These are phyloP conservation scores for Oceanodroma tethys DNA, from an alignment of 2,113 vertebrate species.

Conservation along the genomic window DNA sequence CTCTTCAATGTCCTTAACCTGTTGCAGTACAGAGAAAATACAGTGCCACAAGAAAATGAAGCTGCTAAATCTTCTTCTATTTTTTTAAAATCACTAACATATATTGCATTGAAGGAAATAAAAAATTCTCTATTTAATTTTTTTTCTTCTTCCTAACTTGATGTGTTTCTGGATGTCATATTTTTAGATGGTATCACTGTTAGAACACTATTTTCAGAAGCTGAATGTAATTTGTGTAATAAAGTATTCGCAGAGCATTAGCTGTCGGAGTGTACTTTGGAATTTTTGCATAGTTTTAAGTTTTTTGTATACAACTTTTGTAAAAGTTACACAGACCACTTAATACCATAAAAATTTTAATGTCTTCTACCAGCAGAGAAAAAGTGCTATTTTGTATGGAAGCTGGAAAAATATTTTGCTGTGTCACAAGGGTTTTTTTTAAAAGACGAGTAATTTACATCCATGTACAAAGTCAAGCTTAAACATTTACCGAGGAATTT, in stretches of 20 bases:
- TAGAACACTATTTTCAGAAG: slow-evolving; percentile 99
- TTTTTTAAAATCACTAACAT: slow-evolving; percentile 83
- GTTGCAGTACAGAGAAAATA: slow-evolving; percentile 82
- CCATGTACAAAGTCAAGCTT: slow-evolving; percentile 23
- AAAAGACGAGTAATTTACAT: background rate
- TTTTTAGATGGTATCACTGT: slow-evolving; percentile 96
- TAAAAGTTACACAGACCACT: slow-evolving; percentile 3
- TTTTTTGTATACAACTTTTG: slow-evolving; percentile 32
- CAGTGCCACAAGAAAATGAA: slow-evolving; percentile 80
- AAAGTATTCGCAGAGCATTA: slow-evolving; percentile 98
- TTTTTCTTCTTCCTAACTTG: slow-evolving; percentile 74
- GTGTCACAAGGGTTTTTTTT: background rate
- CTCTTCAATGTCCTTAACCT: slow-evolving; percentile 79
- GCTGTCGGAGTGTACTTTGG: slow-evolving; percentile 67
- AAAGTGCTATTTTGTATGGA: slow-evolving; percentile 38
- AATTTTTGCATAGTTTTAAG: slow-evolving; percentile 39
- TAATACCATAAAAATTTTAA: background rate
- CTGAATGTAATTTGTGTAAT: slow-evolving; percentile 99
- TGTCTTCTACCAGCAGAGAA: slow-evolving; percentile 3
- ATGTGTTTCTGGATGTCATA: slow-evolving; percentile 85
- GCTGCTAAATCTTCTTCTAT: slow-evolving; percentile 87
- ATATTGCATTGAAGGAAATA: slow-evolving; percentile 82
- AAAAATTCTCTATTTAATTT: slow-evolving; percentile 84
- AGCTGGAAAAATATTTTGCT: slow-evolving; percentile 48
- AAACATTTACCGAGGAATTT: slow-evolving; percentile 13